Base-by-base conservation (phyloP, 2,888 invertebrate genomes). In the Eretmocerus hayati region DNA sequence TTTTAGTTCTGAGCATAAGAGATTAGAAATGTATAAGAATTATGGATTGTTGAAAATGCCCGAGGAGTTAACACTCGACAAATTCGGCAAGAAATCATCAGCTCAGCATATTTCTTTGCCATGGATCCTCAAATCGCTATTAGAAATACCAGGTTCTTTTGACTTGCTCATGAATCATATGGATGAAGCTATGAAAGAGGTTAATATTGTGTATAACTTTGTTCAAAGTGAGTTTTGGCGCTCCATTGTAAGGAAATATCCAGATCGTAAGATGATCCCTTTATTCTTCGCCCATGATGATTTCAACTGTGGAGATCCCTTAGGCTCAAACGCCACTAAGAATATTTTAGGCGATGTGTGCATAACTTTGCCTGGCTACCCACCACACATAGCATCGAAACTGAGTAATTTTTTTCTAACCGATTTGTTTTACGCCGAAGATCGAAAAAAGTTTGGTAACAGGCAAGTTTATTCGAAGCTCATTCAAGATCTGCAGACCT, bases 201-300 rank as follows among this genome's bases (percentile, higher is more conserved):
- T 42, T 20, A 13, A 46, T 11, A 21, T 46, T 4, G 32, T 49
- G n/a, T 35, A 23, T 11, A 53, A 56, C 42, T 48, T 50, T 31
- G 42, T 52, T 42, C 53, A 53, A 33, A 45, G 37, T 26, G 23
- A 42, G 11, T 22, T 48, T 15, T 56, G 53, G 52, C n/a, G 30
- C n/a, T 16, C 23, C 16, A 6, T 26, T n/a, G 11, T 6, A 22
- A 8, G 31, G 11, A 55, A 48, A 42, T 42, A 40, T 19, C 48
- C 49, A 16, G 13, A 46, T 21, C 48, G 46, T 32, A 39, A 44
- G 16, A 38, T 53, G 15, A 16, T 56, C 19, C 56, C 56, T 9
- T 33, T 56, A 15, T 42, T 53, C 22, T 18, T 58, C 8, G 54
- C 54, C 44, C 49, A 47, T 33, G 55, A 56, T 38, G 56, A 56